Evolutionary conservation across 2,113 vertebrate genomes (phyloP).

Genomic region (Calidris pugnax): DNA sequence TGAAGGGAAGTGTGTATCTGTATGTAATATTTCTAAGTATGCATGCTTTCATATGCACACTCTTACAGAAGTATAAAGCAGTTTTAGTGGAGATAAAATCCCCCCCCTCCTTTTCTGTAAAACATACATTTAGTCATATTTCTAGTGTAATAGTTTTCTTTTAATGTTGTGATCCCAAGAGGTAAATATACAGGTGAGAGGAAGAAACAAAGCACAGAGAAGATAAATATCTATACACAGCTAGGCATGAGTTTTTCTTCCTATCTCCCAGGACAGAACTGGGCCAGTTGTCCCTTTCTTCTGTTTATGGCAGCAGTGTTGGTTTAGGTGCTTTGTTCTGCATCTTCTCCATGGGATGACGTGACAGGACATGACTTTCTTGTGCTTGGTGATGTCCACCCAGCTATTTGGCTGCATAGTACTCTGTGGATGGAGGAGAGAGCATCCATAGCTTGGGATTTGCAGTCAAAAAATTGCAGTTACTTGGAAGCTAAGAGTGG

Average conservation of each 20-base stretch:
- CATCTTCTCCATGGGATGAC: neutral
- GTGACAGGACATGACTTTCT: neutral
- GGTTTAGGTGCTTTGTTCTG: neutral
- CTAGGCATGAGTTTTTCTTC: neutral
- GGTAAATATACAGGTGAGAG: neutral
- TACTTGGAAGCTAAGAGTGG: neutral
- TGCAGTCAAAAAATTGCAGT: neutral
- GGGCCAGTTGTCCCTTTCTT: neutral
- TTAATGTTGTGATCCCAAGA: neutral
- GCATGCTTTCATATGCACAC: rapidly evolving
- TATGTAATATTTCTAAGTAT: neutral
- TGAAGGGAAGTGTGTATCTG: neutral
- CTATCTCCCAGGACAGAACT: neutral
- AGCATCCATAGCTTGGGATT: neutral
- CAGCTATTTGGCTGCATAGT: rapidly evolving
- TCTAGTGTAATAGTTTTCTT: neutral
- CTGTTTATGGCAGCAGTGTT: neutral
- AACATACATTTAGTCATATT: neutral
- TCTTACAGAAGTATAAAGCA: neutral
- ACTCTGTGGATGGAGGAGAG: neutral
- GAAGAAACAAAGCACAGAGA: neutral
- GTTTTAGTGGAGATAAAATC: neutral
- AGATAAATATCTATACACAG: no score
- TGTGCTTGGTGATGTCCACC: rapidly evolving
- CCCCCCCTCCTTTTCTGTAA: neutral